Evolutionary conservation across 2,888 invertebrate species (phyloP).

Genomic region (Melipona bicolor): DNA sequence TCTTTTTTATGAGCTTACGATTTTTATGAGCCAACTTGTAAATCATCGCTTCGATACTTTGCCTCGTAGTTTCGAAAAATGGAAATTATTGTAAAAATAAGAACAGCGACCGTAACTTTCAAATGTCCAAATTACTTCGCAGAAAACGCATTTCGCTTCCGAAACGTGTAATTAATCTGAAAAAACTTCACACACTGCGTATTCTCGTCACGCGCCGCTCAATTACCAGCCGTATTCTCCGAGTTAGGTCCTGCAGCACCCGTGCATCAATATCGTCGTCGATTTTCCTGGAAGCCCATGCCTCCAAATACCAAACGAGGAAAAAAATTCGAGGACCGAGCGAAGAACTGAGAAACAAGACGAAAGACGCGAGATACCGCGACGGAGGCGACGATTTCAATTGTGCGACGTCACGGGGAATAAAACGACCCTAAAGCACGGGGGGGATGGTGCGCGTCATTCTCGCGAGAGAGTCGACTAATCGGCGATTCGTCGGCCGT

Average conservation of each 20-base stretch:
- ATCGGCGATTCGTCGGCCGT: constrained; percentile 49
- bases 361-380: too few species aligned
- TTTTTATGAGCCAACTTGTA: neutral
- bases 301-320: too few species aligned
- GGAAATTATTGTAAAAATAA: neutral
- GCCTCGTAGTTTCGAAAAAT: neutral
- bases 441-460: constrained; percentile 27
- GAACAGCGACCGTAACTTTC: neutral
- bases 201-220: neutral
- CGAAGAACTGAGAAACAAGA: neutral
- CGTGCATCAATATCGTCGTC: neutral
- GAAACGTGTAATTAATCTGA: neutral
- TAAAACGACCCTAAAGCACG: neutral
- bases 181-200: neutral
- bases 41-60: neutral
- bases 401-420: neutral
- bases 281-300: neutral
- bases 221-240: neutral
- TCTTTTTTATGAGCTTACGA: neutral
- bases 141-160: neutral
- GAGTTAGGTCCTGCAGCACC: neutral
- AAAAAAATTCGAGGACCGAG: neutral
- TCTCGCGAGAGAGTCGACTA: constrained; percentile 47
- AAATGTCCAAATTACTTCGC: neutral
- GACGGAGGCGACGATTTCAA: neutral